Percentiles rank a stretch among this genome's conserved stretches.
These are phyloP conservation scores for Argyra leucocephala DNA, from an alignment of 2,888 invertebrate species.

Conservation along the genomic window DNA sequence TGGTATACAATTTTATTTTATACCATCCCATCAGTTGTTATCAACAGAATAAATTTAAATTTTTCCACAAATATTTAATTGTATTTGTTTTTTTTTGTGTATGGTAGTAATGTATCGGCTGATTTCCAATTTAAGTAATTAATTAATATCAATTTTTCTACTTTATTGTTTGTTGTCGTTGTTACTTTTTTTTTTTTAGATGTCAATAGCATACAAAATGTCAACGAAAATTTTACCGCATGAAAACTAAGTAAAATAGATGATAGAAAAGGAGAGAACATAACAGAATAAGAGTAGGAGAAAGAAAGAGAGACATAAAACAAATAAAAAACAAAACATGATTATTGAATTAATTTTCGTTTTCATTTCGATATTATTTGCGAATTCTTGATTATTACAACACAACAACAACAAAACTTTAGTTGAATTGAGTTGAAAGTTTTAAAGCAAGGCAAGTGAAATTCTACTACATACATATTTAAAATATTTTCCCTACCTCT, in stretches of 20 bases:
- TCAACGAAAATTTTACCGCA: slow-evolving; percentile 15
- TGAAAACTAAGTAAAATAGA: neutral
- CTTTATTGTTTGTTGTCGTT: neutral
- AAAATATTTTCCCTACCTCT: neutral
- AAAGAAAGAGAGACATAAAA: neutral
- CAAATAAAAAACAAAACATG: neutral
- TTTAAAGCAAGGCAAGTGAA: neutral
- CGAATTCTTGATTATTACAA: neutral
- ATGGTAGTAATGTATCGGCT: neutral
- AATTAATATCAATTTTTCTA: neutral
- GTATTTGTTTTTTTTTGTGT: neutral
- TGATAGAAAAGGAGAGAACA: neutral
- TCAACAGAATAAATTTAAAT: too few relatives aligned
- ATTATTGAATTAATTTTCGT: neutral
- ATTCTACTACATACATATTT: too few relatives aligned
- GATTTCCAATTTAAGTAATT: neutral
- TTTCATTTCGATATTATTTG: neutral
- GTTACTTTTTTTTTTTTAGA: neutral
- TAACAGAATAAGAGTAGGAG: neutral
- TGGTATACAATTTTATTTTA: too few relatives aligned
- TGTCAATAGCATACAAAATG: slow-evolving; percentile 13
- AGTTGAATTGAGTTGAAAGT: too few relatives aligned
- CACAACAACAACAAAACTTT: too few relatives aligned
- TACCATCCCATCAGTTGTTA: too few relatives aligned
- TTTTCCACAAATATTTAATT: too few relatives aligned